phyloP scores from a whole-genome alignment of 53 echinoderm and acorn worm genomes.

The Stichopus horrens region DNA sequence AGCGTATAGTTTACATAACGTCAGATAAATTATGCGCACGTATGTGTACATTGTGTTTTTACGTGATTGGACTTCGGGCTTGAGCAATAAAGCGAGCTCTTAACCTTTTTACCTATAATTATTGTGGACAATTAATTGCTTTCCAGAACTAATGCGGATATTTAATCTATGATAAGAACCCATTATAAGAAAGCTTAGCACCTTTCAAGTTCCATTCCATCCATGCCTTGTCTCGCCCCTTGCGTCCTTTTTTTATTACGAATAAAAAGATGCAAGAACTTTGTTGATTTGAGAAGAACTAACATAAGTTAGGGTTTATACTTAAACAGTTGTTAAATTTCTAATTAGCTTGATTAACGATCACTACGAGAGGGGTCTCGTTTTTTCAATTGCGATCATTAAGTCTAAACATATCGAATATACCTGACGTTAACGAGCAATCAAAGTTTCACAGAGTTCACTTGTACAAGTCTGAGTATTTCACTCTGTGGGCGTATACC shows the following conservation, averaged over 20 bases:
- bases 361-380: background rate
- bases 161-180: constrained; percentile 25
- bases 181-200: constrained; percentile 1
- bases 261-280: too few relatives aligned
- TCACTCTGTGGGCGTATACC: background rate
- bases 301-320: background rate
- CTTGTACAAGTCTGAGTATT: background rate
- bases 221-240: background rate
- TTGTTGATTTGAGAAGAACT: constrained; percentile 2
- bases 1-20: background rate
- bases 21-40: background rate
- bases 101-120: constrained; percentile 14
- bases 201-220: constrained; percentile 20
- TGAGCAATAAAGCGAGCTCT: background rate
- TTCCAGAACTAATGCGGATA: constrained; percentile 18
- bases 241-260: too few relatives aligned
- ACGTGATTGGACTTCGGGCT: constrained; percentile 2
- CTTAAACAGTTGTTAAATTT: background rate
- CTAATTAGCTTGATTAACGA: background rate
- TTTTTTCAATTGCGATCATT: background rate
- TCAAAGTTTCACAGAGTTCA: background rate
- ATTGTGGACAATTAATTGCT: constrained; percentile 7
- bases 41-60: background rate
- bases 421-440: background rate
- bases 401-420: background rate